phyloP scores from a whole-genome alignment of 53 echinoderm and acorn worm genomes.

The Hippasteria phrygiana region DNA sequence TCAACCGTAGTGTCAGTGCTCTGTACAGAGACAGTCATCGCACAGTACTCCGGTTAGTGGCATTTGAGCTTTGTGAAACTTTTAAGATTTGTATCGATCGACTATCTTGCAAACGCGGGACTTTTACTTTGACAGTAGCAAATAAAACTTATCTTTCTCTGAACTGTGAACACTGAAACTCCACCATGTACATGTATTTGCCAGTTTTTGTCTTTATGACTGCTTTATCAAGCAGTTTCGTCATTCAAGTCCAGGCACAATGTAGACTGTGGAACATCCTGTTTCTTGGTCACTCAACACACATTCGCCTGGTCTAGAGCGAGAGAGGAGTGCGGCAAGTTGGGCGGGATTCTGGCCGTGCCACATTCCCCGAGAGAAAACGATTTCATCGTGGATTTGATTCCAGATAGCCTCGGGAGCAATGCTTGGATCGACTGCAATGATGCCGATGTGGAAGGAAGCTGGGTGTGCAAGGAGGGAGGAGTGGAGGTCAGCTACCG shows the following conservation, averaged over 20 bases:
- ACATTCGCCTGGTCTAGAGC: not conserved
- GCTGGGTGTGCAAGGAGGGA: not conserved
- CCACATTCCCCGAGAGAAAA: slow-evolving; percentile 1
- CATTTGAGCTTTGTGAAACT: no score
- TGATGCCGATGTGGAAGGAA: not conserved
- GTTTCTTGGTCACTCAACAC: not conserved
- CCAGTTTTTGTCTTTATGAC: no score
- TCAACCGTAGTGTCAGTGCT: no score
- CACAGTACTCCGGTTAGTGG: no score
- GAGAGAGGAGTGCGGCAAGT: not conserved
- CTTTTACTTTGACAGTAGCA: no score
- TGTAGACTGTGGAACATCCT: not conserved
- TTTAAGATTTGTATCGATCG: no score
- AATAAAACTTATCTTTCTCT: no score
- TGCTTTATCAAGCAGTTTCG: no score
- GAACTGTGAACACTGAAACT: no score
- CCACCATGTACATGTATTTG: not conserved
- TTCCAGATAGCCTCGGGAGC: not conserved
- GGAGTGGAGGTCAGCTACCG: slow-evolving; percentile 14
- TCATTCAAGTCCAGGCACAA: no score
- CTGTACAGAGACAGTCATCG: no score
- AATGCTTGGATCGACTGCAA: slow-evolving; percentile 37
- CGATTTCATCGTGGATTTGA: not conserved
- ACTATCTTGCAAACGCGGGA: no score
- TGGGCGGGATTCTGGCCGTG: slow-evolving; percentile 18